A percentile compares a stretch with the other conserved stretches of the same genome.
These are phyloP conservation scores for Edolisoma coerulescens DNA, from an alignment of 2,113 vertebrate genomes.

Conservation along the genomic window DNA sequence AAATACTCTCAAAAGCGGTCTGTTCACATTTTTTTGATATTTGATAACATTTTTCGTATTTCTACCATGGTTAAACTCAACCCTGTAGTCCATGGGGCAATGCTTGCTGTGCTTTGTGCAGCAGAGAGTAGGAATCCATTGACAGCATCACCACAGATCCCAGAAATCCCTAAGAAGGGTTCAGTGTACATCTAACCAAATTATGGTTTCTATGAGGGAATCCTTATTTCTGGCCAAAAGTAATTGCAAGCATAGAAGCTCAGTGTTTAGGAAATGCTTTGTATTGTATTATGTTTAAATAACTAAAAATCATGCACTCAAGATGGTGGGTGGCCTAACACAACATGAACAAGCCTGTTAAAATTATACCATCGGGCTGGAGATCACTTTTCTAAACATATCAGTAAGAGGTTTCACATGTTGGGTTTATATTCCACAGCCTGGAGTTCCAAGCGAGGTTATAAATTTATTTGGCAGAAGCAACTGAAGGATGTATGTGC, in stretches of 20 bases:
- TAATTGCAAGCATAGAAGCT: neutral
- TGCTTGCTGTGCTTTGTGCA: neutral
- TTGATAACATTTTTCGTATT: neutral
- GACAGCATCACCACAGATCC: neutral
- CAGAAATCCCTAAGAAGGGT: neutral
- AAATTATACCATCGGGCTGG: neutral
- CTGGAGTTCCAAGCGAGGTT: neutral
- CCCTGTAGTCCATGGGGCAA: neutral
- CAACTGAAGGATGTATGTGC: neutral
- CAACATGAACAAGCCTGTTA: neutral
- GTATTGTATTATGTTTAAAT: neutral
- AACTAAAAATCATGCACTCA: neutral
- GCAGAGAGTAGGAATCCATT: neutral
- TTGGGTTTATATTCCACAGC: neutral
- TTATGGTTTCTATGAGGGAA: neutral
- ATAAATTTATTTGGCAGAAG: neutral
- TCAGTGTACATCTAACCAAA: neutral
- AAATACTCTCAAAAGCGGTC: neutral
- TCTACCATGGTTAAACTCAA: neutral
- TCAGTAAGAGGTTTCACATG: neutral
- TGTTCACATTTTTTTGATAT: neutral
- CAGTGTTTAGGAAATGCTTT: neutral
- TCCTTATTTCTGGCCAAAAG: neutral
- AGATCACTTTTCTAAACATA: neutral
- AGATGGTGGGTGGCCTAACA: neutral